Conservation (phyloP, 2,113 vertebrate genomes). For the Toxostoma redivivum region DNA sequence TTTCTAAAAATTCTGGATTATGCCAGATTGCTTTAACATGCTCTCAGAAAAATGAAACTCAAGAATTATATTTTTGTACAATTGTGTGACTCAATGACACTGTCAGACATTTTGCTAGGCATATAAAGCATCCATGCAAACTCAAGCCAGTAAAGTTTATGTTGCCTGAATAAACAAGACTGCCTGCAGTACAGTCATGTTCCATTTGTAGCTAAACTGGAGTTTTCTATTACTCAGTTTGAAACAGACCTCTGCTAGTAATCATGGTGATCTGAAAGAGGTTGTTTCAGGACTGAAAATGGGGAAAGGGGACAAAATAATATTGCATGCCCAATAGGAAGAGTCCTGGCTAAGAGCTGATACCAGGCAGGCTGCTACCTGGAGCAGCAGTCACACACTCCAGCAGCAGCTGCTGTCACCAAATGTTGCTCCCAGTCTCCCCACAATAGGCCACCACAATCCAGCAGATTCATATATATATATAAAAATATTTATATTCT, state of each 20-base stretch:
- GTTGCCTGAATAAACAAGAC: not conserved
- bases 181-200: not conserved
- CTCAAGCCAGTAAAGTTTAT: not conserved
- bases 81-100: not conserved
- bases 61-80: not conserved
- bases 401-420: not conserved
- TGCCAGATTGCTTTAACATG: not conserved
- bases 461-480: not conserved
- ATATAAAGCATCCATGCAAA: not conserved
- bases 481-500: too few relatives aligned
- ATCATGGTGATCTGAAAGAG: not conserved
- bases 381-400: fast-evolving
- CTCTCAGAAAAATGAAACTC: not conserved
- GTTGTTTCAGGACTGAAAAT: not conserved
- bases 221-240: not conserved
- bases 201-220: not conserved
- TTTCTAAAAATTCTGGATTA: not conserved
- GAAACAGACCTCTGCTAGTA: not conserved
- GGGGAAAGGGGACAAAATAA: not conserved
- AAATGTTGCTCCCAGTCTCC: not conserved
- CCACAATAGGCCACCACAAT: not conserved
- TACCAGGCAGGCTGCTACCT: not conserved
- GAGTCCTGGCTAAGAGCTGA: not conserved
- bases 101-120: not conserved
- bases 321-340: not conserved